Base-by-base conservation (phyloP, 2,797 vertebrate species). In the Falco peregrinus region DNA sequence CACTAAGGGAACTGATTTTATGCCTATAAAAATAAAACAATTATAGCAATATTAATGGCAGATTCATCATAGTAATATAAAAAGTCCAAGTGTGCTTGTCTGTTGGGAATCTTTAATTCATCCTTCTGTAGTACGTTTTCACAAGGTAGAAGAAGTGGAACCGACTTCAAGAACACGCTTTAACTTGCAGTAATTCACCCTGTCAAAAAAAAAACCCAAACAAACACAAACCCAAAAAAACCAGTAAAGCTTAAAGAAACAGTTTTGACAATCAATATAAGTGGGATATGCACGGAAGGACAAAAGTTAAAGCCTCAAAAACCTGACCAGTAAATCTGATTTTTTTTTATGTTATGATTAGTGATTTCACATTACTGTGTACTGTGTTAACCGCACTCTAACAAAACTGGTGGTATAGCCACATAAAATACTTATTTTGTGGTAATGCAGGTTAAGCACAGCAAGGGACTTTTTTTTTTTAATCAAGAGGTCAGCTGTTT, bases 1-100 rank as follows among this genome's bases (percentile, higher is more conserved):
- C 97, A 97, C 97, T 97, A 97, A 97, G 94, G 96, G 96, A 97
- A 97, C 95, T 95, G 97, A 98, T 96, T 98, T 97, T 97, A 98
- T 97, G 97, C 96, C 96, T 97, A 97, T 97, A 97, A 98, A 97
- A 98, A 97, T 97, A 97, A 98, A 98, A 98, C 98, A 98, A 97
- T 98, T 97, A 97, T 93, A 97, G 95, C 88, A 95, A 63, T 96
- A 98, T 98, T 98, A 97, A 97, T 96, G 96, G 95, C 94, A 97
- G 96, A 97, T 98, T 97, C 96, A 97, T 97, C 97, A 97, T 96
- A 97, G 92, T 93, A 97, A 97, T 98, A 97, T 97, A 98, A 97
- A 92, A 96, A 97, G 97, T 97, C 92, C 96, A 98, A 97, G 96
- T 92, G 93, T 87, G 96, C 97, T 97, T 97, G 97, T 96, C 97